phyloP scores from a whole-genome alignment of 2,113 vertebrate species.

The Diadophis punctatus region DNA sequence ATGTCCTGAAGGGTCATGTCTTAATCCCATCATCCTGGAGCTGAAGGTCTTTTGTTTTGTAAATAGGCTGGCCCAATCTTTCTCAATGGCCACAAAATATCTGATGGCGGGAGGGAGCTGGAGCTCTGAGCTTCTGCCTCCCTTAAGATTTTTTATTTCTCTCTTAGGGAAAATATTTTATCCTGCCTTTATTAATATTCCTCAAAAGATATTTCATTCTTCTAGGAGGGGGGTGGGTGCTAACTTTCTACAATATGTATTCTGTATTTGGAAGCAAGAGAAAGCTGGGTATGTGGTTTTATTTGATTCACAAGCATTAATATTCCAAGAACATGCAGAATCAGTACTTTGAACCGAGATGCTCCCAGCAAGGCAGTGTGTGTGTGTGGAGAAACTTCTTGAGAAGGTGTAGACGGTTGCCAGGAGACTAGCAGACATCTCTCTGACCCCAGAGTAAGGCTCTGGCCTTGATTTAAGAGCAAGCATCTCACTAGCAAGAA shows the following conservation, averaged over 20 bases:
- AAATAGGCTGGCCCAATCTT: too few species aligned
- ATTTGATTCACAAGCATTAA: constrained; percentile 49
- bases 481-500: neutral
- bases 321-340: neutral
- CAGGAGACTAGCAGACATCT: neutral
- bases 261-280: constrained; percentile 7
- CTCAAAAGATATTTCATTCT: too few species aligned
- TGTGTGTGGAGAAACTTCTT: neutral
- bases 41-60: too few species aligned
- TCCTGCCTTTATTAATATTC: too few species aligned
- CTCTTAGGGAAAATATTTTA: too few species aligned
- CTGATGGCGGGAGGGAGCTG: too few species aligned
- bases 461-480: neutral
- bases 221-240: too few species aligned
- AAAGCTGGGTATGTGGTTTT: constrained; percentile 36
- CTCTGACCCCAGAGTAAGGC: neutral
- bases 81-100: too few species aligned
- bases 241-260: constrained; percentile 34
- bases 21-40: too few species aligned
- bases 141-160: too few species aligned
- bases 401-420: neutral
- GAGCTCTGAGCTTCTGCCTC: too few species aligned
- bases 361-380: neutral
- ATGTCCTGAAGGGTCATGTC: too few species aligned
- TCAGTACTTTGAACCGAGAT: constrained; percentile 41